Percentiles rank a stretch among this genome's conserved stretches.
Conservation (phyloP, 2,113 vertebrate genomes). For the Eurypyga helias region DNA sequence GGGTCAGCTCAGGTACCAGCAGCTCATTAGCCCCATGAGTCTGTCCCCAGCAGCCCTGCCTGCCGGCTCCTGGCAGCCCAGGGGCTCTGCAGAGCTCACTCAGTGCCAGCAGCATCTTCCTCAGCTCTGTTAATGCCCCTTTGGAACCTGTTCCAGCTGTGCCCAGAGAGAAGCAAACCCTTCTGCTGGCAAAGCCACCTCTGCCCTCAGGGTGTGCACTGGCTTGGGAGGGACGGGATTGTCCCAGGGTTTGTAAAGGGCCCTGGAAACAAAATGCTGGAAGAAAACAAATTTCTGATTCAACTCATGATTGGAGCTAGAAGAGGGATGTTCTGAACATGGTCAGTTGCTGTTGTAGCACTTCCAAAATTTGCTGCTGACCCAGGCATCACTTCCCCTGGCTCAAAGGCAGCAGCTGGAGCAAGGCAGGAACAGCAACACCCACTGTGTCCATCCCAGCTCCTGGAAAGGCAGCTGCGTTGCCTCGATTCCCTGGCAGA, state of each 20-base stretch:
- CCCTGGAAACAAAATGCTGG: neutral
- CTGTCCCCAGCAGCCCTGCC: neutral
- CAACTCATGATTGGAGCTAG: neutral
- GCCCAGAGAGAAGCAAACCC: neutral
- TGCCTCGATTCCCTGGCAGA: neutral
- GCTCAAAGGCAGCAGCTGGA: neutral
- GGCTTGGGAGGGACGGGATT: neutral
- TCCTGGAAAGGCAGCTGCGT: neutral
- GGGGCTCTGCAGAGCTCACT: accelerated
- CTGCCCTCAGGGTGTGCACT: neutral
- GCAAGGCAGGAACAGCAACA: neutral
- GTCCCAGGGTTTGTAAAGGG: neutral
- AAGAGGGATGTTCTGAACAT: neutral
- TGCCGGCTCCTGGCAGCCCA: neutral
- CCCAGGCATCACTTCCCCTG: neutral
- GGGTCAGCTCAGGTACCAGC: neutral
- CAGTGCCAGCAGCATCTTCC: neutral
- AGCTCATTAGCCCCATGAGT: accelerated
- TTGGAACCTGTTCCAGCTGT: neutral
- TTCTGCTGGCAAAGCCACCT: accelerated
- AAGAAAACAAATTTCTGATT: neutral
- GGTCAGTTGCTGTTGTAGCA: neutral
- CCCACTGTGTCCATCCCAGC: neutral
- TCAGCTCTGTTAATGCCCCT: neutral
- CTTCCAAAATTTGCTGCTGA: neutral